Base-by-base conservation (phyloP, 1,140 invertebrate species). In the Armadillidium nasatum region DNA sequence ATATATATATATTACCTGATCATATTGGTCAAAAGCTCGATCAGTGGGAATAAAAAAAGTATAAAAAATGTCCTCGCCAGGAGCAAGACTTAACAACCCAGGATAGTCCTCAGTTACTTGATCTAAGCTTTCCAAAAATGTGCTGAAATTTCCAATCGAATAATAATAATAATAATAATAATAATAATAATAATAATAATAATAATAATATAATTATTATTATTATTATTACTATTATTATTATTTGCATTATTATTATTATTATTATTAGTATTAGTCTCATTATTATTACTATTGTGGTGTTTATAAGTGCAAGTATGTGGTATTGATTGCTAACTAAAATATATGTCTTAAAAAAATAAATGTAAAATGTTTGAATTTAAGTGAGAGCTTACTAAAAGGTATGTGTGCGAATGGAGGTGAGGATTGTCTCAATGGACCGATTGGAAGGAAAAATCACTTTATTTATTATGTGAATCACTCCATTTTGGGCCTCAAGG, bases 31-130 rank as follows among this genome's bases (percentile, higher is more conserved):
- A 79, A 88, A 87, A 22, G 88, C 87, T 15, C 83, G 80, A 77
- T 88, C 86, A 7, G 84, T 85, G 3, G 88, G 88, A 2, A 86
- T 85, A 67, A 88, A 87, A 13, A 88, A 84, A 6, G 87, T 88
- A 74, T 85, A 87, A 3, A 85, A 83, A 7, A 81, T 82, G 23
- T 81, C 78, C 13, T 80, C 77, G n/a, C 76, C 71, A 0, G 73
- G 76, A n/a, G 78, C 79, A 22, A 83, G 73, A 50, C 82, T 82
- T 50, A 86, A 79, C 10, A 83, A 82, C 22, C 83, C 45, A 0
- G 85, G 83, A 11, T 83, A 82, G 3, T 77, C 72, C 23, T 76
- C 70, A 77, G 82, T 81, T 7, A 86, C 83, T 74, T 79, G 82
- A 46, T 85, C 83, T 79, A 87, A 83, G 1, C 84, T 84, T 43